Percentiles rank a stretch among this genome's conserved stretches.
Conservation (phyloP, 35 echinoderm and acorn worm species). For the Eucidaris tribuloides region DNA sequence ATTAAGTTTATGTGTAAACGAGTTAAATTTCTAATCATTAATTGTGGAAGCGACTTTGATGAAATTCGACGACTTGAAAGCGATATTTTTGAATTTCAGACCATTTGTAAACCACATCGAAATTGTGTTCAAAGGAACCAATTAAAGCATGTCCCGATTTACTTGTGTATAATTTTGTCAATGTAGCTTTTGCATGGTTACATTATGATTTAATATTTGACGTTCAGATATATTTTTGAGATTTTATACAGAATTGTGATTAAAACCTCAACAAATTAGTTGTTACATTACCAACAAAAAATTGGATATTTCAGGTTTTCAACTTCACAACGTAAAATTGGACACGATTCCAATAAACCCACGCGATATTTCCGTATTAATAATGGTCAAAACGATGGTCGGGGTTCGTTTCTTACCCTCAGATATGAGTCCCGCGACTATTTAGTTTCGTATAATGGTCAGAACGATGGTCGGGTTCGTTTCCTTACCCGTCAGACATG, state of each 20-base stretch:
- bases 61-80: neutral
- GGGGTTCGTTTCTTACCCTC: too few relatives aligned
- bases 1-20: neutral
- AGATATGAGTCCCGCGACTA: too few relatives aligned
- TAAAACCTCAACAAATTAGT: neutral
- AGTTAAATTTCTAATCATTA: neutral
- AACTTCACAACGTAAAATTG: too few relatives aligned
- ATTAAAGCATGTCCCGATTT: neutral
- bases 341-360: too few relatives aligned
- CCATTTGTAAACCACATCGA: neutral
- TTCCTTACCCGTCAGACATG: too few relatives aligned
- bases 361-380: too few relatives aligned
- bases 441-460: too few relatives aligned
- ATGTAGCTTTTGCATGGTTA: neutral
- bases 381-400: too few relatives aligned
- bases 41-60: neutral
- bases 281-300: too few relatives aligned
- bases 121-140: neutral
- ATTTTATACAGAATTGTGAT: neutral
- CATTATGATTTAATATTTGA: neutral
- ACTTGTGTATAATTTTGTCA: neutral
- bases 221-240: neutral
- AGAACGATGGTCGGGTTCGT: too few relatives aligned
- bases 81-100: neutral
- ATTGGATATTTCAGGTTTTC: too few relatives aligned